Evolutionary conservation across 1,140 invertebrate genomes (phyloP).

Genomic region (Hesperophylax magnus): DNA sequence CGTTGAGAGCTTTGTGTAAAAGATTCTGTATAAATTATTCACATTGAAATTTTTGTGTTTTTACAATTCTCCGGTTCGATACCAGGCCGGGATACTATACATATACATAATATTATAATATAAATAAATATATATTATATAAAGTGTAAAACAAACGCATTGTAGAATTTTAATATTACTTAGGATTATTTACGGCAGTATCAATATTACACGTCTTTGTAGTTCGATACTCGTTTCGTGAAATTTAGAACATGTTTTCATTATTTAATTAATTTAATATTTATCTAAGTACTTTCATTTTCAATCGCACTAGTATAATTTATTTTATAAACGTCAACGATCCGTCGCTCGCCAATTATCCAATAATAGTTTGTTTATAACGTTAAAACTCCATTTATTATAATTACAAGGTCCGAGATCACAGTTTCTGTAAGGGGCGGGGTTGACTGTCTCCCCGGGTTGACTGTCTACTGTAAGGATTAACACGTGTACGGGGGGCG

Average conservation of each 20-base stretch:
- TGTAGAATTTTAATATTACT: slow-evolving; percentile 48
- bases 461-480: neutral
- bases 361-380: slow-evolving; percentile 18
- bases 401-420: slow-evolving; percentile 36
- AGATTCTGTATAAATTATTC: slow-evolving; percentile 12
- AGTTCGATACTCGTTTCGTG: slow-evolving; percentile 51
- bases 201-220: slow-evolving; percentile 49
- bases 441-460: neutral
- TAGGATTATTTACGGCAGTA: slow-evolving; percentile 47
- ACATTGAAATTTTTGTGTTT: slow-evolving; percentile 26
- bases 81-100: slow-evolving; percentile 10
- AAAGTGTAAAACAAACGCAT: slow-evolving; percentile 47
- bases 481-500: slow-evolving; percentile 34
- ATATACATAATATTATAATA: slow-evolving; percentile 4
- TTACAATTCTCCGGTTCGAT: slow-evolving; percentile 6
- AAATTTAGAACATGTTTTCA: slow-evolving; percentile 57
- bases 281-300: slow-evolving; percentile 42
- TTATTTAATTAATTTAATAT: slow-evolving; percentile 52
- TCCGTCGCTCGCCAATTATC: slow-evolving; percentile 43
- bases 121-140: slow-evolving; percentile 22
- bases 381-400: slow-evolving; percentile 37
- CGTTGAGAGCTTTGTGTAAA: neutral
- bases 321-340: slow-evolving; percentile 45
- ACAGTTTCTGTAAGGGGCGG: slow-evolving; percentile 25
- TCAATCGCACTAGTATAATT: slow-evolving; percentile 45